These are phyloP conservation scores for Mythimna vitellina DNA, from an alignment of 2,888 invertebrate genomes.

Conservation along the genomic window DNA sequence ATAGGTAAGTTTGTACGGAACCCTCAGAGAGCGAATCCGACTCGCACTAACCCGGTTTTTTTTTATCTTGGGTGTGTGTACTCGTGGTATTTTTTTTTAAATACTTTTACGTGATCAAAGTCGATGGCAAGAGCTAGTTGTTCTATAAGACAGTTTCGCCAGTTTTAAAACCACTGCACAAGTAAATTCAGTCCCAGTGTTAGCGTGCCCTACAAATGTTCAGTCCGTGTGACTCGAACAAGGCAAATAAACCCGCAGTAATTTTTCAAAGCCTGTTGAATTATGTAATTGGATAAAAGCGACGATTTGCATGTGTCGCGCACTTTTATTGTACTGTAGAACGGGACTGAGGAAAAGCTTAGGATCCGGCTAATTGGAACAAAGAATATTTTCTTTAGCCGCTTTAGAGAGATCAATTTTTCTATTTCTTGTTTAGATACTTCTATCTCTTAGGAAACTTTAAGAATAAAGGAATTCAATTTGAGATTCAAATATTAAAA, in stretches of 20 bases:
- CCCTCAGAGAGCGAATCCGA: no score
- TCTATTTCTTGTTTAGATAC: no score
- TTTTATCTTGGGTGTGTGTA: no score
- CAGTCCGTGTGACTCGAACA: constrained; percentile 36
- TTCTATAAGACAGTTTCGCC: no score
- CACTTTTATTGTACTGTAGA: constrained; percentile 50
- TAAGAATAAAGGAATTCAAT: no score
- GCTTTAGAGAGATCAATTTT: neutral
- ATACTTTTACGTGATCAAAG: no score
- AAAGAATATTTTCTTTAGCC: constrained; percentile 17
- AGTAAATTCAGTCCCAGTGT: constrained; percentile 28
- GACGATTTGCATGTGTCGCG: constrained; percentile 57
- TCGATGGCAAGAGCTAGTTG: no score
- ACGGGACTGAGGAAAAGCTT: constrained; percentile 24
- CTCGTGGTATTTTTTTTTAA: no score
- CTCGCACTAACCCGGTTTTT: no score
- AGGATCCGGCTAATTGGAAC: constrained; percentile 21
- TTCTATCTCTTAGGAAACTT: no score
- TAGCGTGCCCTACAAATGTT: constrained; percentile 47
- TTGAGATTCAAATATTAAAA: no score
- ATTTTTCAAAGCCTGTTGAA: constrained; percentile 62
- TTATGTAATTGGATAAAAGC: constrained; percentile 62
- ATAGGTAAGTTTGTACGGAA: no score
- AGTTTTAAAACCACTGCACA: neutral
- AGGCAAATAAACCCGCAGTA: constrained; percentile 55